Evolutionary conservation across 2,797 vertebrate genomes (phyloP), one percentile per base, ranked within the genome.

Genomic region (Ambastaia sidthimunki): DNA sequence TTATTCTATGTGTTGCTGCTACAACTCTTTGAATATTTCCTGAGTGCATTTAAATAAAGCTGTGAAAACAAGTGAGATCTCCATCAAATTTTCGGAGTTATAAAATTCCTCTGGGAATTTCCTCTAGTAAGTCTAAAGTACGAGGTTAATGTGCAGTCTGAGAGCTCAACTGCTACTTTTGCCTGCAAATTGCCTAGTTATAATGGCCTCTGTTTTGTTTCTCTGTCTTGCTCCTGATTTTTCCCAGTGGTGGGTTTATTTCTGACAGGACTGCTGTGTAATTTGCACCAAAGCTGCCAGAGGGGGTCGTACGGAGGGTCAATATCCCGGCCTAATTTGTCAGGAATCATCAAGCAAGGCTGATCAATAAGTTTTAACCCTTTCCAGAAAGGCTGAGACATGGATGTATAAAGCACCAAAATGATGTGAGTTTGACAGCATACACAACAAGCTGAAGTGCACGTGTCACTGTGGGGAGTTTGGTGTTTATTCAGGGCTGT

Each of bases 301-400:
- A 86, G 80, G 66, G 84, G 85, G 90, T 91, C 86, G 19, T 81
- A 92, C 85, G 86, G 67, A 52, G 60, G 89, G 90, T 92, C 91
- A 90, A 71, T 85, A 87, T 87, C 82, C 84, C 60, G 10, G 85
- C 85, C 87, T 88, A 89, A 92, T 91, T 92, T 91, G 90, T 90
- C 84, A 12, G 87, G 89, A 91, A 92, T 91, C 73, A 83, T 87
- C 85, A 87, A 85, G 87, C 87, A 85, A 88, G 87, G 79, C 83
- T 84, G 89, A 89, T 91, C 91, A 86, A 91, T 91, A 92, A 86
- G 86, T 84, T 88, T 90, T 89, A 88, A 92, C 90, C 91, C 89
- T 88, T 55, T 81, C 86, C 81, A 83, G 88, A 90, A 90, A 85
- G 81, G 80, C 65, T 82, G 76, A 84, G 85, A 90, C 85, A 82